A percentile compares a stretch with the other conserved stretches of the same genome.
These are phyloP conservation scores for Poecile montanus DNA, from an alignment of 2,797 vertebrate species.

Conservation along the genomic window DNA sequence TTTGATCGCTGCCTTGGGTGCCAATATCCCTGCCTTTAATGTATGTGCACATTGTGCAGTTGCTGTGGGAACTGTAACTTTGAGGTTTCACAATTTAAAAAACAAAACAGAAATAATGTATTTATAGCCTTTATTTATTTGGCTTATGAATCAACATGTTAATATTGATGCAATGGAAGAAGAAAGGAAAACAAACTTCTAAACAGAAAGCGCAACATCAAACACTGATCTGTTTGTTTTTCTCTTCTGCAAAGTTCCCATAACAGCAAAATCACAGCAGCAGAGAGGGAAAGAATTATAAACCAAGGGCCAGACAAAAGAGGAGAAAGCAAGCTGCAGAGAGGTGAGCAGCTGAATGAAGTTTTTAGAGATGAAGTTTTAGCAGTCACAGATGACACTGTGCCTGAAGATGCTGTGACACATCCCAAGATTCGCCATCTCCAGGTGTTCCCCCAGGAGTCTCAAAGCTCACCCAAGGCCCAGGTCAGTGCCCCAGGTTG, in stretches of 20 bases:
- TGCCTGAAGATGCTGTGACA: neutral
- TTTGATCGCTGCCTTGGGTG: conserved; percentile 33
- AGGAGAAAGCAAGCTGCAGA: neutral
- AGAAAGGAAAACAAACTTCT: conserved; percentile 61
- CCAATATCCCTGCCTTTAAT: conserved; percentile 26
- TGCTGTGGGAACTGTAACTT: conserved; percentile 66
- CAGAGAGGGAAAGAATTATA: neutral
- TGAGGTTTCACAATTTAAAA: conserved; percentile 1
- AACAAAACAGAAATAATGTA: neutral
- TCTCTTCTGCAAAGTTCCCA: conserved; percentile 4
- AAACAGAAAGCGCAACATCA: conserved; percentile 39
- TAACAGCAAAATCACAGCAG: neutral
- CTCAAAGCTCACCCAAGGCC: neutral
- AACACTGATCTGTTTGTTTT: conserved; percentile 51
- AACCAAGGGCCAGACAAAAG: neutral
- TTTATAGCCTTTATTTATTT: conserved; percentile 53
- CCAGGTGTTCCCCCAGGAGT: neutral
- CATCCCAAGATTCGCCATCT: neutral
- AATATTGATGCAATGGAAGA: conserved; percentile 61
- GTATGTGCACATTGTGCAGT: conserved; percentile 34
- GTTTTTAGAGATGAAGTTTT: neutral
- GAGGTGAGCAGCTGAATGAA: neutral
- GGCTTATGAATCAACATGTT: conserved; percentile 54
- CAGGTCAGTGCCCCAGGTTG: neutral
- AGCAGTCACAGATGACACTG: rapidly evolving